Percentiles rank a stretch among this genome's conserved stretches.
These are phyloP conservation scores for Varanus salvator DNA, from an alignment of 2,113 vertebrate genomes.

Conservation along the genomic window DNA sequence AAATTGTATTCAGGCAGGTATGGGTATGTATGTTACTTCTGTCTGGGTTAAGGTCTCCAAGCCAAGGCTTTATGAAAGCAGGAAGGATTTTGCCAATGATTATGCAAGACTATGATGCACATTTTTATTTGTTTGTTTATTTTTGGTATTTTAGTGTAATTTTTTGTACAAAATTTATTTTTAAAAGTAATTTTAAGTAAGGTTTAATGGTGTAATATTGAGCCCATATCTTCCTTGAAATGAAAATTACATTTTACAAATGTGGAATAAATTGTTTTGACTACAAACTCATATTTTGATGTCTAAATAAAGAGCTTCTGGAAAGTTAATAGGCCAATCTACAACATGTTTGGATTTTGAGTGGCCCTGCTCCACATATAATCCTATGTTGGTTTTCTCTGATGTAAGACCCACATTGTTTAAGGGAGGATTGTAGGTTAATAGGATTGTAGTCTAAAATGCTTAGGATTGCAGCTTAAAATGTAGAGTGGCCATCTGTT, in stretches of 20 bases:
- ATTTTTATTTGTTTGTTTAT: neutral
- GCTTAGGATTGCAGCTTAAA: neutral
- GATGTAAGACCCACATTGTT: neutral
- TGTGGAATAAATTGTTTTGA: neutral
- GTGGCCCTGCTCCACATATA: neutral
- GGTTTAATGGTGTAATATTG: neutral
- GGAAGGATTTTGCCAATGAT: neutral
- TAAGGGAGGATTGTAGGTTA: neutral
- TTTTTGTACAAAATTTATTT: neutral
- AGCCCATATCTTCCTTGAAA: too few species aligned
- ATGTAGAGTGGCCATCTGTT: too few species aligned
- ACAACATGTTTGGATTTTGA: neutral
- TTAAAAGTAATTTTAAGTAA: neutral
- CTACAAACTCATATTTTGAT: neutral
- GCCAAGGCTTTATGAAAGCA: neutral
- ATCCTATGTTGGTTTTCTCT: neutral
- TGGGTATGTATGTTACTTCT: neutral
- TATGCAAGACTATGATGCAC: neutral
- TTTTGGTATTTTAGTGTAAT: neutral
- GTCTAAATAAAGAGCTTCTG: neutral
- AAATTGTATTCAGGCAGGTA: constrained; percentile 14
- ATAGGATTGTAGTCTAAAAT: neutral
- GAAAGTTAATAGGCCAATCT: neutral
- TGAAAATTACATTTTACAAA: neutral
- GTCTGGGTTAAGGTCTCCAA: neutral